A percentile compares a stretch with the other conserved stretches of the same genome.
Evolutionary conservation across 2,797 vertebrate genomes (phyloP).

Genomic region (Acanthornis magna): DNA sequence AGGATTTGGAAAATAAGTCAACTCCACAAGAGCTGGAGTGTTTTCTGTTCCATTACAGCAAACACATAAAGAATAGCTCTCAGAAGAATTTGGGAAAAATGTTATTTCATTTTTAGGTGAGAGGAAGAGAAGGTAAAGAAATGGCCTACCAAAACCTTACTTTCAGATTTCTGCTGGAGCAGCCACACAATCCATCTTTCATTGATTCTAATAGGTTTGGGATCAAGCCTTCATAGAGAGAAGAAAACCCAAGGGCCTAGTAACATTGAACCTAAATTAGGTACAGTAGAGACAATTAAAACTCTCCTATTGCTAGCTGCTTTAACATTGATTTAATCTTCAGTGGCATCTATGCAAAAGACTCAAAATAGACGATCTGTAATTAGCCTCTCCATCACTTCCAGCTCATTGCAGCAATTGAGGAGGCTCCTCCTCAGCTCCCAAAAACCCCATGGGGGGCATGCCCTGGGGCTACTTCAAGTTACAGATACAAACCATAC

Average conservation of each 20-base stretch:
- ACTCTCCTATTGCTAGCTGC: background rate
- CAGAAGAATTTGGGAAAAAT: background rate
- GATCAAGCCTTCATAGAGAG: background rate
- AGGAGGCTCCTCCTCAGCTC: background rate
- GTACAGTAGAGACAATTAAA: background rate
- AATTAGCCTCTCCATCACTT: background rate
- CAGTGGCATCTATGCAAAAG: background rate
- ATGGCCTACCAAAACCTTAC: background rate
- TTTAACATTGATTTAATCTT: conserved; percentile 23
- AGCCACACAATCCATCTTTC: background rate
- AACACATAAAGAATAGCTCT: background rate
- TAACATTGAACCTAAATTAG: background rate
- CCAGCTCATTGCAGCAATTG: background rate
- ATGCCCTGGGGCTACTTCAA: fast-evolving
- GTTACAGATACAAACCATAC: background rate
- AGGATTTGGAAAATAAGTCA: background rate
- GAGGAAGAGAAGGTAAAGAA: background rate
- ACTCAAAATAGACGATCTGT: background rate
- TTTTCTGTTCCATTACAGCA: background rate
- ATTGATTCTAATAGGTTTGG: background rate
- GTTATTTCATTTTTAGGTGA: background rate
- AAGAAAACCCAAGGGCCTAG: background rate
- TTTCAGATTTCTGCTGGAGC: background rate
- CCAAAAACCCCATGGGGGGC: fast-evolving
- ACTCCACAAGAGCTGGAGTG: background rate